Evolutionary conservation across 2,113 vertebrate genomes (phyloP).

Genomic region (Dromas ardeola): DNA sequence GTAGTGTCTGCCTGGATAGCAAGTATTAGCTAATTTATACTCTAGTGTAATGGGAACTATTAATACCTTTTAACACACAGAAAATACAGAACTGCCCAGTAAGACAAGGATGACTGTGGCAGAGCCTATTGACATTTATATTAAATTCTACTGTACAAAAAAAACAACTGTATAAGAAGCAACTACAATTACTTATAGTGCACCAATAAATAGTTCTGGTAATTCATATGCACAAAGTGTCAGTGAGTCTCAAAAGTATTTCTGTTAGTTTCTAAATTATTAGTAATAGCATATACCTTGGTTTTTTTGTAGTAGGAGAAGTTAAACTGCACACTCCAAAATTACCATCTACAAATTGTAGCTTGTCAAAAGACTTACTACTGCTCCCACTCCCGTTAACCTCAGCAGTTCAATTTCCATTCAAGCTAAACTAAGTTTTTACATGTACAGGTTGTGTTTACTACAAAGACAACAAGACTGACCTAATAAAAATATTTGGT

Average conservation of each 20-base stretch:
- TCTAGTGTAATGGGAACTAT: neutral
- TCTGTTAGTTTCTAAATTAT: neutral
- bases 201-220: neutral
- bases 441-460: neutral
- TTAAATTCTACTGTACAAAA: neutral
- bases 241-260: neutral
- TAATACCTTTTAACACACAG: neutral
- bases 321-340: neutral
- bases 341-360: neutral
- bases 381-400: neutral
- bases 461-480: neutral
- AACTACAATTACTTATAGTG: neutral
- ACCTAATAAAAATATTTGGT: neutral
- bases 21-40: neutral
- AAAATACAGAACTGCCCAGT: neutral
- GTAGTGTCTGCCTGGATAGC: neutral
- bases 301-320: neutral
- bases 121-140: neutral
- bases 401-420: neutral
- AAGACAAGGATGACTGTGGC: neutral
- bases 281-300: neutral
- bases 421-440: neutral
- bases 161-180: accelerated
- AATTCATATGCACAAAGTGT: no score
- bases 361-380: neutral